Evolutionary conservation across 2,888 invertebrate genomes (phyloP).

Genomic region (Sycophila texana): DNA sequence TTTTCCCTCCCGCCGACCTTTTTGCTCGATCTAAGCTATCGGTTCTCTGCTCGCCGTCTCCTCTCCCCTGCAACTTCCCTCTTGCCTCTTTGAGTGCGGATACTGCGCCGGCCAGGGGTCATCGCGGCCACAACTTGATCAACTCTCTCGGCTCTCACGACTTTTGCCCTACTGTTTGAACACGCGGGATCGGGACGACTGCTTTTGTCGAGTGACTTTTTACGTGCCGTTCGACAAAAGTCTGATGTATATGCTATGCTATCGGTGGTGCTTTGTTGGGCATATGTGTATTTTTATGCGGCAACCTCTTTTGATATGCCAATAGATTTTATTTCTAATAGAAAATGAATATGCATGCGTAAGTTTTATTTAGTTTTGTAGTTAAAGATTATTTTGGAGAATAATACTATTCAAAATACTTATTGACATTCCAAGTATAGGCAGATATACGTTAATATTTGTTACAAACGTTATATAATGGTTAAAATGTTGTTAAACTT

Average conservation of each 20-base stretch:
- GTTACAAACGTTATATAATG: background rate
- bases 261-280: too few species aligned
- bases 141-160: background rate
- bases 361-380: too few species aligned
- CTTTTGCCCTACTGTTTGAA: too few species aligned
- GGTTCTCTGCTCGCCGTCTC: background rate
- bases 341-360: too few species aligned
- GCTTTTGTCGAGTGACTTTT: too few species aligned
- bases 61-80: background rate
- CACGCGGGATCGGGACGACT: too few species aligned
- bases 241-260: too few species aligned
- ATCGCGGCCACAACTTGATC: background rate
- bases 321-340: too few species aligned
- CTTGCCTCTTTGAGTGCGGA: background rate
- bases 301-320: too few species aligned
- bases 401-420: background rate
- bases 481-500: conserved; percentile 58
- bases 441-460: background rate
- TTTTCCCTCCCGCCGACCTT: background rate
- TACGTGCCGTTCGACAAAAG: too few species aligned
- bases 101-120: conserved; percentile 1
- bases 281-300: too few species aligned
- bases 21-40: conserved; percentile 20
- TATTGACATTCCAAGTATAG: background rate
- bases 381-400: too few species aligned